These are phyloP conservation scores for Conistra vaccinii DNA, from an alignment of 2,888 invertebrate genomes.

Conservation along the genomic window DNA sequence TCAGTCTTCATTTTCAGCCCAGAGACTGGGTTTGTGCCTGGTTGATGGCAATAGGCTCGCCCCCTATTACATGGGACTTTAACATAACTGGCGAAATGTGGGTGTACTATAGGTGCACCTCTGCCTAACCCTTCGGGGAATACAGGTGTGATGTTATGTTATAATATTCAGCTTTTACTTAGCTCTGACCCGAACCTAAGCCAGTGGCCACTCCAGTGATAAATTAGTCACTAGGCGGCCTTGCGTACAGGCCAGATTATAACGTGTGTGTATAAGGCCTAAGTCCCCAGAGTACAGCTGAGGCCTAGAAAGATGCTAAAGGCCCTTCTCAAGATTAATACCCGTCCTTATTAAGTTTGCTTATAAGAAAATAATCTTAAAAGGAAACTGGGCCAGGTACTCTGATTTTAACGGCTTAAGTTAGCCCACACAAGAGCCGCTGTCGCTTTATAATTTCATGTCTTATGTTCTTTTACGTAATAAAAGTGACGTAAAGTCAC, in stretches of 20 bases:
- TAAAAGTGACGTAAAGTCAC: neutral
- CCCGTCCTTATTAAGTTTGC: conserved; percentile 25
- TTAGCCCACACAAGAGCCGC: neutral
- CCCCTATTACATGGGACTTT: too few species aligned
- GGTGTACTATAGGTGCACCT: too few species aligned
- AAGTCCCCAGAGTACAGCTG: conserved; percentile 15
- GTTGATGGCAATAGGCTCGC: too few species aligned
- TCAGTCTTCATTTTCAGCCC: too few species aligned
- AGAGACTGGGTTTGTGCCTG: too few species aligned
- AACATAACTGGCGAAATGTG: too few species aligned
- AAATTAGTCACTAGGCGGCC: conserved; percentile 38
- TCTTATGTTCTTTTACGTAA: neutral
- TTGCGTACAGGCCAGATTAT: neutral
- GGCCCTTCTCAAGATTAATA: conserved; percentile 45
- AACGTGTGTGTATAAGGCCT: conserved; percentile 3
- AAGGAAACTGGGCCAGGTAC: conserved; percentile 1
- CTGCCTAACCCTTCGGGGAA: too few species aligned
- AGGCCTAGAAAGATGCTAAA: conserved; percentile 22
- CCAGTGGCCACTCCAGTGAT: neutral
- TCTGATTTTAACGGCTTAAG: neutral
- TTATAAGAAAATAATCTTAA: conserved; percentile 34
- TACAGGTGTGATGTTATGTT: too few species aligned
- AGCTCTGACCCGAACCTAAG: neutral
- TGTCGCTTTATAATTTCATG: neutral
- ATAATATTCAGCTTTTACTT: neutral